These are phyloP conservation scores for Pithys albifrons DNA, from an alignment of 2,113 vertebrate genomes.

Conservation along the genomic window DNA sequence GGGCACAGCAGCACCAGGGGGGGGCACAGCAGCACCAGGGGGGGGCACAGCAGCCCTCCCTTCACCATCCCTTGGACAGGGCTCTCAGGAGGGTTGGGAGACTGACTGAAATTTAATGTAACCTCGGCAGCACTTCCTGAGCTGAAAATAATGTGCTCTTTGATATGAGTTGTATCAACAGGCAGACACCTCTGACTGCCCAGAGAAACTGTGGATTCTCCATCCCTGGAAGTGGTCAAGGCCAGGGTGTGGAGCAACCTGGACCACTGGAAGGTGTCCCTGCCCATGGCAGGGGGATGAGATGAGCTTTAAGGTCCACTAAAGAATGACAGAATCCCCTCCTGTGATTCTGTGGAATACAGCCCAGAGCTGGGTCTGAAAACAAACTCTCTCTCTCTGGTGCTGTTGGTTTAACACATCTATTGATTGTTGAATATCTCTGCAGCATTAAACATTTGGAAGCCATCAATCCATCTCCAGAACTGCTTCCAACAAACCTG, in stretches of 20 bases:
- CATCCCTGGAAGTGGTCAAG: neutral
- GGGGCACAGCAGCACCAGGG: no score
- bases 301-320: neutral
- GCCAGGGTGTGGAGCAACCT: fast-evolving
- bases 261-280: neutral
- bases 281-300: neutral
- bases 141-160: neutral
- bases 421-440: fast-evolving
- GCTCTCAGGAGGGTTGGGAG: neutral
- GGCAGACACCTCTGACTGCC: fast-evolving
- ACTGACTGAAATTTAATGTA: fast-evolving
- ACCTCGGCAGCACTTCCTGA: neutral
- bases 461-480: fast-evolving
- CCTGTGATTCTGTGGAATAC: neutral
- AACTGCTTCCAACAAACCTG: neutral
- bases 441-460: fast-evolving
- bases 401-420: fast-evolving
- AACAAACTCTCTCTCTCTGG: neutral
- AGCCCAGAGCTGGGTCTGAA: neutral
- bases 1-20: no score
- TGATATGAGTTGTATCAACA: neutral
- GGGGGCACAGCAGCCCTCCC: neutral
- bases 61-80: fast-evolving
- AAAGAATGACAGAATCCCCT: neutral
- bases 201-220: fast-evolving